A percentile compares a stretch with the other conserved stretches of the same genome.
phyloP scores from a whole-genome alignment of 2,888 invertebrate species.

The Disparrhopalites patrizii region DNA sequence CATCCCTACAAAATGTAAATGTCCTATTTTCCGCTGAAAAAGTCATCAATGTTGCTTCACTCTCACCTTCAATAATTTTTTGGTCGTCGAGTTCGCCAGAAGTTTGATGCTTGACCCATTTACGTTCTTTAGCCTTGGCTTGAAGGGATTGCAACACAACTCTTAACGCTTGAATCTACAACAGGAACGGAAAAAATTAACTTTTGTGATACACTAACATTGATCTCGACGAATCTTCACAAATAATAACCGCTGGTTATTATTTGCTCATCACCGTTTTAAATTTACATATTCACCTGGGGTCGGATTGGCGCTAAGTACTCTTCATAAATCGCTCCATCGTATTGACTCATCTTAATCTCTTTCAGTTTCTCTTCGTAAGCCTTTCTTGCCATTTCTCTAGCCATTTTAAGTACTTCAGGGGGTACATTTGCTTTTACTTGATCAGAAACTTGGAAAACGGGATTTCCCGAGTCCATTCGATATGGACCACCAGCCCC shows the following conservation, averaged over 20 bases:
- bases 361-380: slow-evolving; percentile 81
- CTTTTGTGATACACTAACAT: too few species aligned
- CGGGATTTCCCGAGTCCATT: slow-evolving; percentile 86
- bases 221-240: too few species aligned
- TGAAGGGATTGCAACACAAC: slow-evolving; percentile 81
- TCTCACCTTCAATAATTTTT: slow-evolving; percentile 90
- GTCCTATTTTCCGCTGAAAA: too few species aligned
- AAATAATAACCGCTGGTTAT: too few species aligned
- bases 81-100: slow-evolving; percentile 92
- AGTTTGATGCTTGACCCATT: slow-evolving; percentile 91
- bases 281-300: slow-evolving; percentile 58
- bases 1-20: neutral
- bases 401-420: slow-evolving; percentile 78
- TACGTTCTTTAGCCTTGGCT: slow-evolving; percentile 88
- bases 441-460: slow-evolving; percentile 84
- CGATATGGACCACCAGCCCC: slow-evolving; percentile 95
- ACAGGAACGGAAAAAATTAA: slow-evolving; percentile 10
- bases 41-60: too few species aligned
- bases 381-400: slow-evolving; percentile 87
- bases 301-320: slow-evolving; percentile 72
- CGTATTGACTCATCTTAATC: slow-evolving; percentile 92
- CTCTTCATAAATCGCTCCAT: slow-evolving; percentile 79
- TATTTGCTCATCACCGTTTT: neutral
- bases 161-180: slow-evolving; percentile 72
- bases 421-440: slow-evolving; percentile 89